Conservation (phyloP, 2,888 invertebrate species). For the Coenonympha arcania region DNA sequence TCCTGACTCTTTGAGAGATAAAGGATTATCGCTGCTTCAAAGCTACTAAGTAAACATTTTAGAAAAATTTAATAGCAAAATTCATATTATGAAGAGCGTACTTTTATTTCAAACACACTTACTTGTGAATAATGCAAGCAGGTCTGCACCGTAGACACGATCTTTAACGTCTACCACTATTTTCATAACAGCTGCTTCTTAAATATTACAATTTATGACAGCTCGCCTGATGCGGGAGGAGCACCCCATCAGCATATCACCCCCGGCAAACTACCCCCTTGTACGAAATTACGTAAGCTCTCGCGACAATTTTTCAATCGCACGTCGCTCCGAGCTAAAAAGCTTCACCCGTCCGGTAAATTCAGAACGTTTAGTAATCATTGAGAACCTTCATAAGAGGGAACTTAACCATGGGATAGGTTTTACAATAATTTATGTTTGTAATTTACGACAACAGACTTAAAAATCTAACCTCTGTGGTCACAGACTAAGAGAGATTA, state of each 20-base stretch:
- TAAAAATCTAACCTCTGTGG: too few species aligned
- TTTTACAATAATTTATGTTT: too few species aligned
- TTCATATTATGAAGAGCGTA: too few species aligned
- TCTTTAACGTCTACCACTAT: background rate
- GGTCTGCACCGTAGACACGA: background rate
- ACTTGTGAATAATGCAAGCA: too few species aligned
- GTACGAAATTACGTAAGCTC: conserved; percentile 57
- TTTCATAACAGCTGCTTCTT: conserved; percentile 7
- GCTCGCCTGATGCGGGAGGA: conserved; percentile 13
- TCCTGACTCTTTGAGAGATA: too few species aligned
- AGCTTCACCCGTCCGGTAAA: conserved; percentile 42
- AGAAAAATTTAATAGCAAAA: too few species aligned
- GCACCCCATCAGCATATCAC: conserved; percentile 33
- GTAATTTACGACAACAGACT: too few species aligned
- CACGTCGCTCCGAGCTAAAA: conserved; percentile 50
- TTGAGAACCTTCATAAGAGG: conserved; percentile 19
- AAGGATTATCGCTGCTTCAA: too few species aligned
- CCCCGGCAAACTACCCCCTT: conserved; percentile 38
- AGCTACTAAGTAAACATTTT: too few species aligned
- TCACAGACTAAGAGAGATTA: too few species aligned
- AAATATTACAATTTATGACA: conserved; percentile 16
- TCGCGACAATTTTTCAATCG: conserved; percentile 68
- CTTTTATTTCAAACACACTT: too few species aligned
- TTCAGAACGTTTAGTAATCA: conserved; percentile 51
- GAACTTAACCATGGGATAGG: background rate